Conservation (phyloP, 2,888 invertebrate species). For the Melipona bicolor region DNA sequence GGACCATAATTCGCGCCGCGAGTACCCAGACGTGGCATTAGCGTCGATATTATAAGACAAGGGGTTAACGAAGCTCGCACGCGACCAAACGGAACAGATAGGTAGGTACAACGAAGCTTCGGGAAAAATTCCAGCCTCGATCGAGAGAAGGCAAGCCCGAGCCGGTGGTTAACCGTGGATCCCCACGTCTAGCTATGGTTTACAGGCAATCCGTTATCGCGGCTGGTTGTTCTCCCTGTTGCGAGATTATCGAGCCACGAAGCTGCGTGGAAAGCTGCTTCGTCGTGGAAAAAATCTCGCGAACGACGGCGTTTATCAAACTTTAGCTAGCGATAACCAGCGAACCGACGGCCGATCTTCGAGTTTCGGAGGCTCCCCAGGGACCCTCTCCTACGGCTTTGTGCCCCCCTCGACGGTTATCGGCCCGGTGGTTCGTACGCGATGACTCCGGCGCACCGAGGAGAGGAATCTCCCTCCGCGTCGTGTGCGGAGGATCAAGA, state of each 20-base stretch:
- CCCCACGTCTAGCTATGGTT: not conserved
- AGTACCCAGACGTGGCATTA: too few species aligned
- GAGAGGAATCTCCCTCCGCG: conserved; percentile 21
- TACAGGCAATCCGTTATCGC: not conserved
- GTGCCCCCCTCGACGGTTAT: conserved; percentile 27
- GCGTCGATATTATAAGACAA: too few species aligned
- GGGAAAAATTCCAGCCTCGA: not conserved
- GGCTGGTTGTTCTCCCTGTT: not conserved
- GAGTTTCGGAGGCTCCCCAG: conserved; percentile 25
- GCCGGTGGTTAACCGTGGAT: not conserved
- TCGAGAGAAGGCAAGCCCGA: not conserved
- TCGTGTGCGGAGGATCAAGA: conserved; percentile 46
- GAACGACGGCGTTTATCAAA: conserved; percentile 6
- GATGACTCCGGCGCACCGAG: conserved; percentile 11
- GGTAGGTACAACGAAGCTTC: not conserved
- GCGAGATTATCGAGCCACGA: not conserved
- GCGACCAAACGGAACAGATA: not conserved
- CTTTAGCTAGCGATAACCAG: not conserved
- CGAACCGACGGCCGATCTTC: not conserved
- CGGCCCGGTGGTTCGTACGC: conserved; percentile 9
- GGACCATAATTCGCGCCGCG: too few species aligned
- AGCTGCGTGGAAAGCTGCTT: not conserved
- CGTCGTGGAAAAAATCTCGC: not conserved
- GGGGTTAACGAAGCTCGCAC: too few species aligned
- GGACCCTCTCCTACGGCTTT: conserved; percentile 18